phyloP scores from a whole-genome alignment of 2,888 invertebrate genomes.

The Cosmorhoe ocellata region DNA sequence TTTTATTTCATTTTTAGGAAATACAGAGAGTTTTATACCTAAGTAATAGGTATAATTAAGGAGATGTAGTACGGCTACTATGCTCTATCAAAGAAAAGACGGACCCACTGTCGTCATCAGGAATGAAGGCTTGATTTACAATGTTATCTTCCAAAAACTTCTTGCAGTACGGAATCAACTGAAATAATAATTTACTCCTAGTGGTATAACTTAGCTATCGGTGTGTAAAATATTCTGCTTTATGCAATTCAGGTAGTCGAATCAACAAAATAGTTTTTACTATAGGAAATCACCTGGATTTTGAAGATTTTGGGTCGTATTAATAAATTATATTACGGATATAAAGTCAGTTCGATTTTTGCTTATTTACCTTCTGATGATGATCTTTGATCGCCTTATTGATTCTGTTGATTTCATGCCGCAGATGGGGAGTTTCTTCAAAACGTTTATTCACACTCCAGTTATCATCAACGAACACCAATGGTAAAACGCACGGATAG shows the following conservation, averaged over 20 bases:
- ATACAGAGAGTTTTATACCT: not conserved
- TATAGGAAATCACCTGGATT: too few relatives aligned
- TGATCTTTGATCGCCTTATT: slow-evolving; percentile 50
- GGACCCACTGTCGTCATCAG: slow-evolving; percentile 37
- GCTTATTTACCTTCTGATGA: slow-evolving; percentile 47
- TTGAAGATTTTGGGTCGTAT: too few relatives aligned
- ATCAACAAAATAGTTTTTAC: too few relatives aligned
- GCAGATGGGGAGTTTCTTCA: slow-evolving; percentile 52
- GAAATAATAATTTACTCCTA: slow-evolving; percentile 33
- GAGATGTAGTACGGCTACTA: slow-evolving; percentile 5
- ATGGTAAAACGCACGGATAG: slow-evolving; percentile 59
- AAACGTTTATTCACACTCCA: slow-evolving; percentile 51
- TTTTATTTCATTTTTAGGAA: too few relatives aligned
- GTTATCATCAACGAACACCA: slow-evolving; percentile 46
- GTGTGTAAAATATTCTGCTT: too few relatives aligned
- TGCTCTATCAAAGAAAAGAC: slow-evolving; percentile 25
- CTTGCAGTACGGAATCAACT: slow-evolving; percentile 62
- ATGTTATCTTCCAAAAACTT: slow-evolving; percentile 60
- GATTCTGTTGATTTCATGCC: slow-evolving; percentile 62
- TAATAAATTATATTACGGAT: too few relatives aligned
- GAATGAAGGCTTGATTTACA: slow-evolving; percentile 47
- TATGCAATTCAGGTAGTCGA: too few relatives aligned
- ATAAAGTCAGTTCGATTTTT: too few relatives aligned
- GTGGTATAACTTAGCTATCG: too few relatives aligned
- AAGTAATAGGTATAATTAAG: not conserved